Percentiles rank a stretch among this genome's conserved stretches.
These are phyloP conservation scores for Pristionchus exspectatus DNA, from an alignment of 2,888 invertebrate species.

Conservation along the genomic window DNA sequence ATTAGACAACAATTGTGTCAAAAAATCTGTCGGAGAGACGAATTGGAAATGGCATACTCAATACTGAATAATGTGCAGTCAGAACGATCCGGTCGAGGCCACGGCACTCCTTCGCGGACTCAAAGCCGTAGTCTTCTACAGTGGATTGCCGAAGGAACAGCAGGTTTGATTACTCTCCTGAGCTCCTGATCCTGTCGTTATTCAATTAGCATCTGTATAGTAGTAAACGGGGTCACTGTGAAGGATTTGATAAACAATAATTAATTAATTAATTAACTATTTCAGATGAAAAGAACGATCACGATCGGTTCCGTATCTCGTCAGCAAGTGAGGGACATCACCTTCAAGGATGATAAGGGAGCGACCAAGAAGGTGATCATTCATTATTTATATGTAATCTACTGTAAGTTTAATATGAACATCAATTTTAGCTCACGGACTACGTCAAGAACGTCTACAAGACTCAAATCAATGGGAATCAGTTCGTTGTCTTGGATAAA, in stretches of 20 bases:
- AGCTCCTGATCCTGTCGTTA: too few relatives aligned
- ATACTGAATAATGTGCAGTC: background rate
- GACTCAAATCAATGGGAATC: background rate
- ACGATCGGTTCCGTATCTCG: background rate
- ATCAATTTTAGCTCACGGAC: conserved; percentile 29
- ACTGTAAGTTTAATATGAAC: too few relatives aligned
- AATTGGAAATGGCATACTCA: too few relatives aligned
- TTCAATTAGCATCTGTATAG: too few relatives aligned
- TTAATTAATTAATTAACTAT: background rate
- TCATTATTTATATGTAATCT: background rate
- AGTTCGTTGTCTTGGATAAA: background rate
- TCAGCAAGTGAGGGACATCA: background rate
- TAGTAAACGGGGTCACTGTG: too few relatives aligned
- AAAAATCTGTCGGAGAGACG: too few relatives aligned
- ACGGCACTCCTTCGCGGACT: background rate
- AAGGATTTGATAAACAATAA: too few relatives aligned
- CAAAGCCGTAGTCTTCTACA: background rate
- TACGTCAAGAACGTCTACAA: background rate
- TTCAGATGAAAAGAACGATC: background rate
- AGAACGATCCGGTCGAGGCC: background rate
- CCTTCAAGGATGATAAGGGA: background rate
- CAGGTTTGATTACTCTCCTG: background rate
- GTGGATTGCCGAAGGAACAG: background rate
- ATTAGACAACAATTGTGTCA: background rate
- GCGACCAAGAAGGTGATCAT: background rate